Conservation (phyloP, 2,797 vertebrate species). For the Miichthys miiuy region DNA sequence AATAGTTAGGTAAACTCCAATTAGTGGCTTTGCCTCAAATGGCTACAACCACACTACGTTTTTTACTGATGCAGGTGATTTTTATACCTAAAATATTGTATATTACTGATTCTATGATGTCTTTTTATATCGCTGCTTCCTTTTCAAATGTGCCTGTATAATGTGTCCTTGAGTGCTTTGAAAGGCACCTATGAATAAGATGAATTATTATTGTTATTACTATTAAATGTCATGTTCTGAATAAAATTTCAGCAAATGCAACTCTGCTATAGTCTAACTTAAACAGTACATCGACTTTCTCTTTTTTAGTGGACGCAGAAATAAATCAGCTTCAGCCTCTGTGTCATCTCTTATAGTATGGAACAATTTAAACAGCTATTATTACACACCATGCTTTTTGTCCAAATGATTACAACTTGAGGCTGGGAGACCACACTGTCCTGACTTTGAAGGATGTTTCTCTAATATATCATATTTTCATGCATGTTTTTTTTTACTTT, state of each 20-base stretch:
- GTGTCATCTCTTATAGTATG: background rate
- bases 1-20: background rate
- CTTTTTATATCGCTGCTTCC: too few relatives aligned
- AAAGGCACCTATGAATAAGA: too few relatives aligned
- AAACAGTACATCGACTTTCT: background rate
- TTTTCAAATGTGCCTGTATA: too few relatives aligned
- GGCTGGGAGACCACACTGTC: background rate
- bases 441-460: background rate
- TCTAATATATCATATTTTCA: background rate
- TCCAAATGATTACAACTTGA: constrained; percentile 2
- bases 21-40: too few relatives aligned
- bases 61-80: too few relatives aligned
- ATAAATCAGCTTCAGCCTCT: background rate
- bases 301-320: background rate
- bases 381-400: constrained; percentile 9
- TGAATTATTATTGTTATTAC: too few relatives aligned
- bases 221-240: constrained; percentile 32
- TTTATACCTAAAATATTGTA: too few relatives aligned
- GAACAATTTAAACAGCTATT: background rate
- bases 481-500: background rate
- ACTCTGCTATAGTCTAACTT: background rate
- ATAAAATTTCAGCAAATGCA: constrained; percentile 17
- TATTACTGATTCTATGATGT: too few relatives aligned
- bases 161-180: too few relatives aligned
- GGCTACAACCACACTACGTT: too few relatives aligned